A percentile compares a stretch with the other conserved stretches of the same genome.
Evolutionary conservation across 2,113 vertebrate species (phyloP).

Genomic region (Tachuris rubrigastra): DNA sequence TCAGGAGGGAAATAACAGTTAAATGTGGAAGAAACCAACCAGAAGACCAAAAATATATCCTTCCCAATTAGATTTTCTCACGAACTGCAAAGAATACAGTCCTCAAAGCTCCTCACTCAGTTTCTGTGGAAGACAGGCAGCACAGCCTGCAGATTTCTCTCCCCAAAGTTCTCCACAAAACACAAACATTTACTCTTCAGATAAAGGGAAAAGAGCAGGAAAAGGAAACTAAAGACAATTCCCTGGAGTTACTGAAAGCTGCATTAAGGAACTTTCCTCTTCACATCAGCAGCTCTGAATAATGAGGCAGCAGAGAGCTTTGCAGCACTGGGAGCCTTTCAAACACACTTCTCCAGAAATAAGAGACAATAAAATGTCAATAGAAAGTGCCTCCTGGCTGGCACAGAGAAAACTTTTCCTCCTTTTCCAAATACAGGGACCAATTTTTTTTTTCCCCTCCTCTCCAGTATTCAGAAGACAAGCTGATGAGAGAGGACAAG

Average conservation of each 20-base stretch:
- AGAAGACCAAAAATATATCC: not conserved
- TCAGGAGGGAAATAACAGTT: not conserved
- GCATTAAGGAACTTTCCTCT: not conserved
- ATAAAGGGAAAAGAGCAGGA: slow-evolving; percentile 10
- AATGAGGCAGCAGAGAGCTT: not conserved
- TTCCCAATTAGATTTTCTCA: not conserved
- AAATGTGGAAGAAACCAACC: not conserved
- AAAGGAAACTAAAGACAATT: slow-evolving; percentile 3
- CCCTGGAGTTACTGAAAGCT: not conserved
- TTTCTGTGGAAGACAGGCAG: not conserved
- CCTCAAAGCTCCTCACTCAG: not conserved
- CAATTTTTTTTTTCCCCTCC: not conserved
- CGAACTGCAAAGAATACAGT: not conserved
- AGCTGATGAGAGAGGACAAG: not conserved
- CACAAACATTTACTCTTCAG: slow-evolving; percentile 24
- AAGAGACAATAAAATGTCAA: slow-evolving; percentile 11
- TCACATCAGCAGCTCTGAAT: not conserved
- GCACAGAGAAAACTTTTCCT: not conserved
- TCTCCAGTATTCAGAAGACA: not conserved
- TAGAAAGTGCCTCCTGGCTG: not conserved
- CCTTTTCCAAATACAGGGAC: not conserved
- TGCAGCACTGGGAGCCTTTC: not conserved
- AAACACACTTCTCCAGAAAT: not conserved
- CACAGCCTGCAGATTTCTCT: not conserved
- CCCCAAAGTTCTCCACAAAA: not conserved